Evolutionary conservation across 2,113 vertebrate genomes (phyloP).

Genomic region (Crotalus viridis): DNA sequence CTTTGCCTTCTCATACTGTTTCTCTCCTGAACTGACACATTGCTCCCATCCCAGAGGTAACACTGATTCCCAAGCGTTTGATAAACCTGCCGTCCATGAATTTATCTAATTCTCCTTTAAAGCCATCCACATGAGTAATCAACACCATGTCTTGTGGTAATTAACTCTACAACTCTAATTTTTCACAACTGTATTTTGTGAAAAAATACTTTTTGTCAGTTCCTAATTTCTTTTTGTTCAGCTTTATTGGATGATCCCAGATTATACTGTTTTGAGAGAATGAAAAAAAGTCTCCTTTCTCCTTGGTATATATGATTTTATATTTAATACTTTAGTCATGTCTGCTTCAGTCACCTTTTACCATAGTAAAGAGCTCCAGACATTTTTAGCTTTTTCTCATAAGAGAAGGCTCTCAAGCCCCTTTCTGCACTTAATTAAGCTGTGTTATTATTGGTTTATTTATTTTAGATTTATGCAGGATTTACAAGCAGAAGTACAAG

Average conservation of each 20-base stretch:
- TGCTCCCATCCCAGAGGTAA: neutral
- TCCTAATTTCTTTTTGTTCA: neutral
- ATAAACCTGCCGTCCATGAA: neutral
- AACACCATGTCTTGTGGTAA: neutral
- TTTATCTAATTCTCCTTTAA: neutral
- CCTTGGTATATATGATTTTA: neutral
- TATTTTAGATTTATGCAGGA: slow-evolving; percentile 91
- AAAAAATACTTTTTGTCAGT: neutral
- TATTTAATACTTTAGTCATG: neutral
- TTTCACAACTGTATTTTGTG: neutral
- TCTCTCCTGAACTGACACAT: neutral
- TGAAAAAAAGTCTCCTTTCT: neutral
- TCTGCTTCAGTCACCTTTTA: neutral
- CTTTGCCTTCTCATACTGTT: neutral
- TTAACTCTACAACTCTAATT: neutral
- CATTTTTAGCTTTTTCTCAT: neutral
- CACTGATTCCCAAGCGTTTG: neutral
- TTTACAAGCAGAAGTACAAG: slow-evolving; percentile 91
- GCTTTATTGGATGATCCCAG: neutral
- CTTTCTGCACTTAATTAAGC: neutral
- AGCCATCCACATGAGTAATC: neutral
- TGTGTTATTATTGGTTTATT: slow-evolving; percentile 13
- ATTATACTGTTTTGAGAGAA: neutral
- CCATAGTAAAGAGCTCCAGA: neutral
- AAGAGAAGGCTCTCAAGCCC: neutral